Evolutionary conservation across 2,113 vertebrate genomes (phyloP).

Genomic region (Odocoileus hemionus): DNA sequence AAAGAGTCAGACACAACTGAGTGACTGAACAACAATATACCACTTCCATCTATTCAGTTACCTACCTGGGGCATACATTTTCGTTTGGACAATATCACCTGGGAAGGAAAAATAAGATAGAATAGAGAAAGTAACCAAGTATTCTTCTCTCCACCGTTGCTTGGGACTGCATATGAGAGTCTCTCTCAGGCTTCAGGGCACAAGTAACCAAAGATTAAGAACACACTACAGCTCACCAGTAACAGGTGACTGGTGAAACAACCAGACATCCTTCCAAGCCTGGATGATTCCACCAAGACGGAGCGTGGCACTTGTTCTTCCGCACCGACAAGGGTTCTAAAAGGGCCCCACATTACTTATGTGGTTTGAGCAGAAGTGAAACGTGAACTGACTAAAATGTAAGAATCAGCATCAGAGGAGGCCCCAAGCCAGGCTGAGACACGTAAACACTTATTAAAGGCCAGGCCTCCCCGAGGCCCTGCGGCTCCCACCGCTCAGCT

Average conservation of each 20-base stretch:
- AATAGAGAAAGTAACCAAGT: neutral
- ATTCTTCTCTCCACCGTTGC: neutral
- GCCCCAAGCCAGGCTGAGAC: neutral
- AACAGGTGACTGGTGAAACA: slow-evolving; percentile 21
- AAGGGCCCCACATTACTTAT: slow-evolving; percentile 44
- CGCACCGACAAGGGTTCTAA: neutral
- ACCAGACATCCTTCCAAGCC: neutral
- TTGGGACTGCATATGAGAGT: neutral
- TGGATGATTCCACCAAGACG: neutral
- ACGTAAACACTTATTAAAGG: neutral
- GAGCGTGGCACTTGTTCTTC: neutral
- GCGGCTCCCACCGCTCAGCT: neutral
- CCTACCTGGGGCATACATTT: neutral
- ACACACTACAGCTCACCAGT: neutral
- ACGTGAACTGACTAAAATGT: neutral
- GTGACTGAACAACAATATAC: neutral
- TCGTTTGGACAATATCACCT: neutral
- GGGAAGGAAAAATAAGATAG: neutral
- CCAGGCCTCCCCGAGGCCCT: neutral
- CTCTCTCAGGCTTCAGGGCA: neutral
- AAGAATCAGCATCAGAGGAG: neutral
- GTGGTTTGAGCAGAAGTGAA: neutral
- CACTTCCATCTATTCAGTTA: neutral
- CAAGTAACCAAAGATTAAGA: neutral
- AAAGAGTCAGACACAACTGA: neutral